phyloP scores from a whole-genome alignment of 2,113 vertebrate species.

The Alethe diademata region DNA sequence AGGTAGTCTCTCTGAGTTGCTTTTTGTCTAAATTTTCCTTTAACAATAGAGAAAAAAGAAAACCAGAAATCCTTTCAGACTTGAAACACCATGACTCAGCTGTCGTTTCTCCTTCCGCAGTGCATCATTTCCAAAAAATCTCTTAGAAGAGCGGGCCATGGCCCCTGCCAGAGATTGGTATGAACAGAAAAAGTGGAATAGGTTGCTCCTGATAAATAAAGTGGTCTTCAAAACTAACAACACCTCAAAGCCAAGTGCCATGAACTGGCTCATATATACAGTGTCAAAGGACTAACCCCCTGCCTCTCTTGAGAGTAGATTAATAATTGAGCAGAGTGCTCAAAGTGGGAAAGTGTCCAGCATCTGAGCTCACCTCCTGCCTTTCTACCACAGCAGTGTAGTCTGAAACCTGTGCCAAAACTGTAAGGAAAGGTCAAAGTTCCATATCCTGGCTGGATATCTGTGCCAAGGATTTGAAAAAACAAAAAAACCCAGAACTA shows the following conservation, averaged over 20 bases:
- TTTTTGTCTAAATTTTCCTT: not conserved
- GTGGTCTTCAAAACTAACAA: not conserved
- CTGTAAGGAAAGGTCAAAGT: not conserved
- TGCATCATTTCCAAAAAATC: not conserved
- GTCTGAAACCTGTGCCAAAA: not conserved
- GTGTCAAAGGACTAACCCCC: not conserved
- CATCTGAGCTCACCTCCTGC: not conserved
- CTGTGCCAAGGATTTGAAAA: not conserved
- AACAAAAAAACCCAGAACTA: not conserved
- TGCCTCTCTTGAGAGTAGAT: not conserved
- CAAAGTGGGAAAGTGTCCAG: not conserved
- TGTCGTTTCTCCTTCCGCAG: fast-evolving
- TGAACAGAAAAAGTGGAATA: not conserved
- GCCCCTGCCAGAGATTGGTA: not conserved
- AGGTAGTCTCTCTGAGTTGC: not conserved
- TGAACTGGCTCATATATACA: not conserved
- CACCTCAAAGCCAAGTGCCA: not conserved
- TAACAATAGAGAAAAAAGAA: not conserved
- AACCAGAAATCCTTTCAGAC: not conserved
- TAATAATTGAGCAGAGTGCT: conserved; percentile 12
- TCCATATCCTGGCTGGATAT: not conserved
- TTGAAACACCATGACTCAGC: not conserved
- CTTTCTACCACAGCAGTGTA: not conserved
- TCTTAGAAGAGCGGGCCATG: not conserved
- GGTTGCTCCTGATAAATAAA: not conserved